A percentile compares a stretch with the other conserved stretches of the same genome.
phyloP scores from a whole-genome alignment of 2,113 vertebrate genomes.

The Crotalus tigris region DNA sequence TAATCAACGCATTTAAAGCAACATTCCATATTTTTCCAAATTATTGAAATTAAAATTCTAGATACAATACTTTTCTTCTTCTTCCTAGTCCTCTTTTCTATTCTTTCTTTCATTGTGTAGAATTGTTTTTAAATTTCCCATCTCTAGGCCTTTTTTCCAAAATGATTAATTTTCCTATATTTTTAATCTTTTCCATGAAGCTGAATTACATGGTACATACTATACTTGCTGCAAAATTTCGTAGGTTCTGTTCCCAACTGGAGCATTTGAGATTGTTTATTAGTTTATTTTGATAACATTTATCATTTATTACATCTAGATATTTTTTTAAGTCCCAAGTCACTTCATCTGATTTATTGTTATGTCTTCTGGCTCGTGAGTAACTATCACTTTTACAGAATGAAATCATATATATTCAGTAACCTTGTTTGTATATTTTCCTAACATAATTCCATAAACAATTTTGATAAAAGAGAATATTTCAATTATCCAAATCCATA shows the following conservation, averaged over 20 bases:
- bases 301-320: neutral
- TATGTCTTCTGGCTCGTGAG: neutral
- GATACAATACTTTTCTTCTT: neutral
- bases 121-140: neutral
- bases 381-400: neutral
- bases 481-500: neutral
- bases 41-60: neutral
- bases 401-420: neutral
- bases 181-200: neutral
- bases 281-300: neutral
- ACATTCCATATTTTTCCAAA: neutral
- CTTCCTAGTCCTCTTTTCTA: neutral
- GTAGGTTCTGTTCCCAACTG: neutral
- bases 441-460: neutral
- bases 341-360: neutral
- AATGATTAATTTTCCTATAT: neutral
- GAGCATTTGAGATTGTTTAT: neutral
- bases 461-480: neutral
- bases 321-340: neutral
- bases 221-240: neutral
- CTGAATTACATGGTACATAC: neutral
- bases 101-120: neutral
- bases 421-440: neutral
- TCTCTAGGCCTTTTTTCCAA: neutral
- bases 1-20: neutral